Evolutionary conservation across 2,888 invertebrate genomes (phyloP).

Genomic region (Vandiemenella viatica): DNA sequence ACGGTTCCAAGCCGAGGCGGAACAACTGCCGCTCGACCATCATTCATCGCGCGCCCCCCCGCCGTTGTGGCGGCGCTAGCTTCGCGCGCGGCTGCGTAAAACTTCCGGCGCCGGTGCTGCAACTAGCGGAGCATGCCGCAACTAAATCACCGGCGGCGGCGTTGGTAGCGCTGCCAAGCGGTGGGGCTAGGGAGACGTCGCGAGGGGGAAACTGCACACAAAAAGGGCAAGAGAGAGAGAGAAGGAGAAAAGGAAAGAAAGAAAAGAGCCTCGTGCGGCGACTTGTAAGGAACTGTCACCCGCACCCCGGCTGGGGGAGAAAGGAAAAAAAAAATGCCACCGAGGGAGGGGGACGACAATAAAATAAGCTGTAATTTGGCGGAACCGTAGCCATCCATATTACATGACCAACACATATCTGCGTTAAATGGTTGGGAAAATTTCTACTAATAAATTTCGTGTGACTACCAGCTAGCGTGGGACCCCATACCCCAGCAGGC

Average conservation of each 20-base stretch:
- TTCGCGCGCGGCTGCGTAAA: background rate
- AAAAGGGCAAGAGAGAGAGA: too few species aligned
- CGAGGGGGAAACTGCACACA: too few species aligned
- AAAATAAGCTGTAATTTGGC: conserved; percentile 34
- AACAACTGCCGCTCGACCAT: background rate
- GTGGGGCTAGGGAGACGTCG: too few species aligned
- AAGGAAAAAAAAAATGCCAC: too few species aligned
- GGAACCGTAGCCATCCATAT: conserved; percentile 14
- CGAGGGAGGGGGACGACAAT: too few species aligned
- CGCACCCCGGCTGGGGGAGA: background rate
- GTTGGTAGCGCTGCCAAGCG: too few species aligned
- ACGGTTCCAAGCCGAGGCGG: background rate
- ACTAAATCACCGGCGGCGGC: background rate
- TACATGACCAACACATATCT: conserved; percentile 12
- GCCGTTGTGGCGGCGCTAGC: background rate
- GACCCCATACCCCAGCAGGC: too few species aligned
- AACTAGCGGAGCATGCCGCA: background rate
- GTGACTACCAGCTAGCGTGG: too few species aligned
- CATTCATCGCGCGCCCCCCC: too few species aligned
- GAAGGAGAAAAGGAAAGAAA: too few species aligned
- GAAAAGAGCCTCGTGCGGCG: background rate
- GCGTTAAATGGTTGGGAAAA: conserved; percentile 15
- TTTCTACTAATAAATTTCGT: conserved; percentile 15
- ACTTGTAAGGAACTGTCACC: background rate
- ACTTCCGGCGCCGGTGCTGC: background rate